A percentile compares a stretch with the other conserved stretches of the same genome.
Evolutionary conservation across 2,797 vertebrate genomes (phyloP).

Genomic region (Miichthys miiuy): DNA sequence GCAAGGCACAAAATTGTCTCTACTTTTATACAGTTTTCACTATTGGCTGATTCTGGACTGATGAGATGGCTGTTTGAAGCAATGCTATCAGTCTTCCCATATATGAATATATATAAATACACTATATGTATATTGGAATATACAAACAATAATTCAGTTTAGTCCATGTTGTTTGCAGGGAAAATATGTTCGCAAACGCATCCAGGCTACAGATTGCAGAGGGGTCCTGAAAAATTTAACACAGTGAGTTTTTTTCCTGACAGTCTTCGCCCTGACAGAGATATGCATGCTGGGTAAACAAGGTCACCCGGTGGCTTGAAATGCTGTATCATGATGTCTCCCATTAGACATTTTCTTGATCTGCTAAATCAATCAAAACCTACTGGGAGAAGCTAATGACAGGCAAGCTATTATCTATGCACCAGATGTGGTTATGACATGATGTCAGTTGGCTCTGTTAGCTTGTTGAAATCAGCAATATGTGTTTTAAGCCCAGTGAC

Average conservation of each 20-base stretch:
- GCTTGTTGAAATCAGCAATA: slow-evolving; percentile 6
- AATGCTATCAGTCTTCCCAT: neutral
- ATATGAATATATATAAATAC: neutral
- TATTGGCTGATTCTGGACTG: slow-evolving; percentile 10
- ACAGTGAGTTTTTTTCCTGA: neutral
- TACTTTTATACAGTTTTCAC: slow-evolving; percentile 5
- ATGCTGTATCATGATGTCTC: neutral
- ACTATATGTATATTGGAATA: neutral
- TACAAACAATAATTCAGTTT: neutral
- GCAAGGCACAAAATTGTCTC: slow-evolving; percentile 12
- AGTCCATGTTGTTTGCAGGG: neutral
- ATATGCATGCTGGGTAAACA: slow-evolving; percentile 27
- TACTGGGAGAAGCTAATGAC: neutral
- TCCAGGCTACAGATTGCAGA: neutral
- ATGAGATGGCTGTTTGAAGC: slow-evolving; percentile 25
- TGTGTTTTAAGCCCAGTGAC: neutral
- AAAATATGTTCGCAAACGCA: neutral
- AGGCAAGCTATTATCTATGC: no score
- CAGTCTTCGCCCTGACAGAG: neutral
- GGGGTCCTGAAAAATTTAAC: slow-evolving; percentile 3
- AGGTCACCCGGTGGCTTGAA: slow-evolving; percentile 1
- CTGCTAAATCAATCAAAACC: neutral
- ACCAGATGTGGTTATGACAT: neutral
- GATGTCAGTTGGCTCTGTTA: neutral
- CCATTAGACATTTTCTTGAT: slow-evolving; percentile 13